These are phyloP conservation scores for Poeciliopsis paucimaculata DNA, from an alignment of 2,797 vertebrate genomes.

Conservation along the genomic window DNA sequence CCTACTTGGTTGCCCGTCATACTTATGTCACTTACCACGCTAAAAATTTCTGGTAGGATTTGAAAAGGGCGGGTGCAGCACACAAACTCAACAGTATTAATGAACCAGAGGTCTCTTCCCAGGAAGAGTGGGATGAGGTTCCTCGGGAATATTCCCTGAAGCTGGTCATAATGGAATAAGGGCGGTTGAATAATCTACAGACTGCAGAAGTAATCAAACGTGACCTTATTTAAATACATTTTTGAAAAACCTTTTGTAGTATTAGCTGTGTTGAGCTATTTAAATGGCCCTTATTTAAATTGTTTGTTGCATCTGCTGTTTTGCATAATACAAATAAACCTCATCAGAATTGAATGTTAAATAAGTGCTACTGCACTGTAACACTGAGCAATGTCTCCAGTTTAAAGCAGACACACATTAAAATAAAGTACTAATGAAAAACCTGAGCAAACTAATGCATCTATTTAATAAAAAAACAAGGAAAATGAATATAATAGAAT, in stretches of 20 bases:
- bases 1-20: not conserved
- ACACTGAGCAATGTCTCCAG: not conserved
- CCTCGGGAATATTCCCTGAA: not conserved
- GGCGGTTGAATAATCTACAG: not conserved
- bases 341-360: not conserved
- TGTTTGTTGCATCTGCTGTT: not conserved
- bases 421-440: not conserved
- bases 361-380: not conserved
- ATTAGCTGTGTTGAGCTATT: not conserved
- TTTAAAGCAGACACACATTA: not conserved
- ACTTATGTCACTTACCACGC: not conserved
- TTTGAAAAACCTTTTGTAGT: not conserved
- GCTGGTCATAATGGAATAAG: not conserved
- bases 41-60: not conserved
- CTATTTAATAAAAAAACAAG: not conserved
- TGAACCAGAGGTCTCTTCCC: not conserved
- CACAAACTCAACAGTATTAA: not conserved
- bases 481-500: not conserved
- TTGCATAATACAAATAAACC: not conserved
- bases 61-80: not conserved
- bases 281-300: not conserved
- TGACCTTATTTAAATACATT: not conserved
- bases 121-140: not conserved
- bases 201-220: not conserved
- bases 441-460: too few species aligned